Conservation (phyloP, 2,113 vertebrate species). For the Bubo blakistoni region DNA sequence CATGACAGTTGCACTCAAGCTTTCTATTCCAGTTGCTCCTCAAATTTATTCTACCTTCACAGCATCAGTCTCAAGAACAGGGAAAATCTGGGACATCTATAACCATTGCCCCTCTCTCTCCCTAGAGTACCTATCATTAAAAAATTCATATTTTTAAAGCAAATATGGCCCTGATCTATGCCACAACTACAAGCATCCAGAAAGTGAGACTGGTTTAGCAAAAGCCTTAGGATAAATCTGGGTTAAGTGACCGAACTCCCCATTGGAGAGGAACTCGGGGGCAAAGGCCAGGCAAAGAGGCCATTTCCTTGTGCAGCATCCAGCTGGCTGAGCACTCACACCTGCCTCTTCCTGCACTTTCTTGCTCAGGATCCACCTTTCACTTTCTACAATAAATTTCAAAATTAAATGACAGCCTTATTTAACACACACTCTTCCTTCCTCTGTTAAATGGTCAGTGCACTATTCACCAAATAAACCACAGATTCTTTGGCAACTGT, state of each 20-base stretch:
- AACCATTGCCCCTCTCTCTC: not conserved
- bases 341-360: not conserved
- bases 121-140: not conserved
- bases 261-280: accelerated
- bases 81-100: not conserved
- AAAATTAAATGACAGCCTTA: not conserved
- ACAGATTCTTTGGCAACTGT: not conserved
- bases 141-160: not conserved
- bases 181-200: not conserved
- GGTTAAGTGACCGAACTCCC: not conserved
- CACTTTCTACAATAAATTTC: not conserved
- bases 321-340: not conserved
- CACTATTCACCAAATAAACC: not conserved
- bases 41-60: not conserved
- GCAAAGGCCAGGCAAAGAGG: not conserved
- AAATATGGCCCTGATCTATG: not conserved
- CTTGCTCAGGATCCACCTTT: not conserved
- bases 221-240: not conserved
- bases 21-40: not conserved
- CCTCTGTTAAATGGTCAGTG: not conserved
- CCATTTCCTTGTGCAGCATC: not conserved
- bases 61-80: not conserved
- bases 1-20: not conserved
- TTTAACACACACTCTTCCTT: not conserved
- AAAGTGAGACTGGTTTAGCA: not conserved